phyloP scores from a whole-genome alignment of 1,140 invertebrate genomes.

The Drosophila subpulchrella region DNA sequence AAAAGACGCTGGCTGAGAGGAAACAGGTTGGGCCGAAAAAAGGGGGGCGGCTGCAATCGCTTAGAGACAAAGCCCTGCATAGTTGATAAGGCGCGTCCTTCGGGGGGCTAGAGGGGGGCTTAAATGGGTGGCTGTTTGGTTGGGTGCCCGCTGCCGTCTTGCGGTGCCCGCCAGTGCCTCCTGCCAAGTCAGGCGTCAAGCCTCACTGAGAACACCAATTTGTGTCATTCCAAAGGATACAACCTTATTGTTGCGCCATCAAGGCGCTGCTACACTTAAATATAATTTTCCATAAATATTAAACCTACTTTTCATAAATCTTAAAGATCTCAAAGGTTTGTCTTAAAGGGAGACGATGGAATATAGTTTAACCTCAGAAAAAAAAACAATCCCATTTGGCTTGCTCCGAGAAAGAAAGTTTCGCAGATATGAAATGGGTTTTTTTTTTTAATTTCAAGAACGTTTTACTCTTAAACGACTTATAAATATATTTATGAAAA shows the following conservation, averaged over 20 bases:
- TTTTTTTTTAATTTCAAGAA: too few relatives aligned
- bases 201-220: slow-evolving; percentile 67
- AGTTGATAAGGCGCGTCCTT: slow-evolving; percentile 75
- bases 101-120: neutral
- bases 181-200: slow-evolving; percentile 66
- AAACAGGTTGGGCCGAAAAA: slow-evolving; percentile 49
- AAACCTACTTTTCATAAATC: neutral
- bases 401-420: too few relatives aligned
- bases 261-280: slow-evolving; percentile 18
- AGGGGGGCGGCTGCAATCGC: slow-evolving; percentile 58
- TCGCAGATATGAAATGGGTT: too few relatives aligned
- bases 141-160: slow-evolving; percentile 11
- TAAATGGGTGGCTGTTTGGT: slow-evolving; percentile 2
- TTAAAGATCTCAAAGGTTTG: too few relatives aligned
- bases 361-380: neutral
- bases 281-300: slow-evolving; percentile 27
- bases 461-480: too few relatives aligned
- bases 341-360: neutral
- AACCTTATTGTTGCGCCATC: slow-evolving; percentile 50
- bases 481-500: too few relatives aligned
- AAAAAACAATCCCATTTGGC: too few relatives aligned
- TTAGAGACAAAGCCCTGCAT: slow-evolving; percentile 80
- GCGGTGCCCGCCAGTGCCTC: slow-evolving; percentile 57
- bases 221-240: slow-evolving; percentile 75
- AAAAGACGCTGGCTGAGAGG: slow-evolving; percentile 62